Conservation (phyloP, 92 coral and sea anemone species). For the Muricea muricata region DNA sequence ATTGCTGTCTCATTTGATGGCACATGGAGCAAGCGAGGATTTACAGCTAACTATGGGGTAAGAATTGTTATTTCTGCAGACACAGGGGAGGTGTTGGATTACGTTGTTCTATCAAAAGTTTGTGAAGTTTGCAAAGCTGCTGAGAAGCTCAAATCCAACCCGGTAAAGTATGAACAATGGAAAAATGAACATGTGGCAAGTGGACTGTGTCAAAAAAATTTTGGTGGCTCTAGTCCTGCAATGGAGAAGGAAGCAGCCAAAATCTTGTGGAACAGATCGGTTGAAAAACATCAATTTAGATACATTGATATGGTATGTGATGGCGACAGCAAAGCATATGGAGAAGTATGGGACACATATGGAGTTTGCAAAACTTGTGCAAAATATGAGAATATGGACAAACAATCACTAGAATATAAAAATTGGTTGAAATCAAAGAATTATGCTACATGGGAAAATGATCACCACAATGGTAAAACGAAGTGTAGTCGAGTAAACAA, state of each 20-base stretch:
- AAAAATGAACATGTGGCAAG: slow-evolving; percentile 25
- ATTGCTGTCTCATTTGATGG: no score
- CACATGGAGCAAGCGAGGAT: no score
- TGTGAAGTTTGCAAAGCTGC: no score
- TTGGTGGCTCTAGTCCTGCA: slow-evolving; percentile 32
- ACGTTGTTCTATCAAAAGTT: no score
- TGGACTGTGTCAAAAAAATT: slow-evolving; percentile 44
- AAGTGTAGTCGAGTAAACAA: slow-evolving; percentile 36
- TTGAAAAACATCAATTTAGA: slow-evolving; percentile 18
- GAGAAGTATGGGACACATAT: slow-evolving; percentile 31
- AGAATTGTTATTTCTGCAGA: no score
- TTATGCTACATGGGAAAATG: slow-evolving; percentile 38
- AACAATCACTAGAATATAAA: slow-evolving; percentile 37
- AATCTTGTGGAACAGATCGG: slow-evolving; percentile 27
- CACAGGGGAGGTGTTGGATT: no score
- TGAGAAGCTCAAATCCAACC: no score
- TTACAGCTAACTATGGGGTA: no score
- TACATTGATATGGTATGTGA: slow-evolving; percentile 52
- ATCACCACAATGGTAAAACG: slow-evolving; percentile 25
- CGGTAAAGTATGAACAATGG: no score
- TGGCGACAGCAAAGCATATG: slow-evolving; percentile 39
- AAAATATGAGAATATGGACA: slow-evolving; percentile 40
- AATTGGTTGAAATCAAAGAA: slow-evolving; percentile 34
- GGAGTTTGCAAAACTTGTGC: slow-evolving; percentile 28
- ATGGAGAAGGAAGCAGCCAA: slow-evolving; percentile 38